These are phyloP conservation scores for Melanargia galathea DNA, from an alignment of 2,888 invertebrate genomes.

Conservation along the genomic window DNA sequence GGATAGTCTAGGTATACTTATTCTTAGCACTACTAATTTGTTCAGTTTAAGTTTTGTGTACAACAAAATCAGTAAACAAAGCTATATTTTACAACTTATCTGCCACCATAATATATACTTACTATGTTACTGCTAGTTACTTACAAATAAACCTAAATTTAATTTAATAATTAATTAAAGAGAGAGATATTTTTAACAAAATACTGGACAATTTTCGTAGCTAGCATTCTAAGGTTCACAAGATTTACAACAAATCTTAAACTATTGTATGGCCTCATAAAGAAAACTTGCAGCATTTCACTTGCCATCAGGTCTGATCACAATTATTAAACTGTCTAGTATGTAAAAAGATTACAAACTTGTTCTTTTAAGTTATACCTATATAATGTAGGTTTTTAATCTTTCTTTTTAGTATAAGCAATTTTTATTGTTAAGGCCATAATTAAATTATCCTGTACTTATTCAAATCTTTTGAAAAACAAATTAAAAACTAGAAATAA, in stretches of 20 bases:
- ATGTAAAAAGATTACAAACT: background rate
- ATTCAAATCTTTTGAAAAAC: background rate
- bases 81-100: constrained; percentile 37
- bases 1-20: background rate
- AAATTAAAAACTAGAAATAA: background rate
- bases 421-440: no score
- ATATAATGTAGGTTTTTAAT: no score
- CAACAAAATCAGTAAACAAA: background rate
- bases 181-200: constrained; percentile 28
- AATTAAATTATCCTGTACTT: background rate
- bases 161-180: constrained; percentile 32
- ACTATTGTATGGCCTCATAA: background rate
- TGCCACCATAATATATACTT: background rate
- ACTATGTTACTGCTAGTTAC: constrained; percentile 26
- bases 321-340: no score
- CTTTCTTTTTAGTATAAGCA: no score
- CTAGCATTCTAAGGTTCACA: constrained; percentile 39
- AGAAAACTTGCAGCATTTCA: background rate
- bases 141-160: constrained; percentile 49
- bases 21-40: background rate
- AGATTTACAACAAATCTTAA: background rate
- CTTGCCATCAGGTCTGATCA: no score
- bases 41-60: background rate
- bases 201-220: constrained; percentile 36
- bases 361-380: background rate